Conservation (phyloP, 53 echinoderm and acorn worm species). For the Holothuria scabra region DNA sequence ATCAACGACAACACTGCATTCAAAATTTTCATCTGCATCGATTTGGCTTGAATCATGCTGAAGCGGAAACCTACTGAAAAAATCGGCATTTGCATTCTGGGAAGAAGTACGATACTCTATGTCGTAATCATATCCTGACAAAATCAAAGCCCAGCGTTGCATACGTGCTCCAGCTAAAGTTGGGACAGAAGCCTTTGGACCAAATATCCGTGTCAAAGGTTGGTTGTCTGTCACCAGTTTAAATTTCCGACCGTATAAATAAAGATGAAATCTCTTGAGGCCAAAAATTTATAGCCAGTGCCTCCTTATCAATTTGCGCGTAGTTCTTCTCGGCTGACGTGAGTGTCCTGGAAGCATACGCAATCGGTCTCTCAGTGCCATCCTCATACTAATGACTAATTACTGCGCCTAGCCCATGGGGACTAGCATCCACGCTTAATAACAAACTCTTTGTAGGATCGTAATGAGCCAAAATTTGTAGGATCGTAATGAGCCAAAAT, state of each 20-base stretch:
- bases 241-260: conserved; percentile 20
- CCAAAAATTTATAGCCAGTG: conserved; percentile 39
- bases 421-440: background rate
- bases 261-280: conserved; percentile 45
- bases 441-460: conserved; percentile 6
- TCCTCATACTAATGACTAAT: background rate
- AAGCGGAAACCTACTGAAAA: conserved; percentile 43
- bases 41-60: background rate
- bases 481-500: background rate
- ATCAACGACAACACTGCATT: background rate
- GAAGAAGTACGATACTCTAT: too few relatives aligned
- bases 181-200: conserved; percentile 30
- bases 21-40: conserved; percentile 8
- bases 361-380: conserved; percentile 39
- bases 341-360: conserved; percentile 43
- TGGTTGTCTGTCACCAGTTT: conserved; percentile 30
- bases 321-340: conserved; percentile 34
- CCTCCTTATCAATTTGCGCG: conserved; percentile 3
- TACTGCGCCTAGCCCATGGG: background rate
- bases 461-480: too few relatives aligned
- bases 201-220: conserved; percentile 43
- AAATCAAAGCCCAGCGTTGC: too few relatives aligned
- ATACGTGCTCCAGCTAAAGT: background rate
- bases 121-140: too few relatives aligned
- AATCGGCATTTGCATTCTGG: too few relatives aligned